These are phyloP conservation scores for Rallus limicola DNA, from an alignment of 2,113 vertebrate species.

Conservation along the genomic window DNA sequence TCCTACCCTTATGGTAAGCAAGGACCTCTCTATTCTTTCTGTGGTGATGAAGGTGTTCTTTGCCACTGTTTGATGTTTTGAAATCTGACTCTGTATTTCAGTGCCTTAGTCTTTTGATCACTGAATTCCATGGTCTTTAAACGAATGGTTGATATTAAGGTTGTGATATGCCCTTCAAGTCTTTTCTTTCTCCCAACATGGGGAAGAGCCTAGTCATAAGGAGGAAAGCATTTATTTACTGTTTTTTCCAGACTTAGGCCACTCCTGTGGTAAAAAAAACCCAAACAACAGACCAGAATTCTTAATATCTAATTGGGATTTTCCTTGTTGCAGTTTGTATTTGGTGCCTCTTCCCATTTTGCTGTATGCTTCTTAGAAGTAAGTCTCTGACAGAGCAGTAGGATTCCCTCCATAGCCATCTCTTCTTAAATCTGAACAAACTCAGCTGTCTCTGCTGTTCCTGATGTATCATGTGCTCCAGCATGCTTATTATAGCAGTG, in stretches of 20 bases:
- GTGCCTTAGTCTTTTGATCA: neutral
- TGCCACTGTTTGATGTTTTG: neutral
- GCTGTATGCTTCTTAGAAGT: neutral
- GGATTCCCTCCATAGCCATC: neutral
- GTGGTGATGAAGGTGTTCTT: neutral
- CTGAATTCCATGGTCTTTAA: neutral
- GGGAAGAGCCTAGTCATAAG: neutral
- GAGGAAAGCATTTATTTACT: neutral
- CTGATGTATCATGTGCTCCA: neutral
- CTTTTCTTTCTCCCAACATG: neutral
- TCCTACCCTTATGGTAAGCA: neutral
- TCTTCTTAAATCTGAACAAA: neutral
- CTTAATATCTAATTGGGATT: neutral
- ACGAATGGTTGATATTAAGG: neutral
- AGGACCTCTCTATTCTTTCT: neutral
- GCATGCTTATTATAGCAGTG: neutral
- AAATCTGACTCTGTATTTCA: conserved; percentile 1
- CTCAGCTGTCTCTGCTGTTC: neutral
- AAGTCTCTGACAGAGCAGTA: neutral
- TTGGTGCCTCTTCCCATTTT: neutral
- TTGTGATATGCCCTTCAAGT: neutral
- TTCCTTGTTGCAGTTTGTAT: neutral
- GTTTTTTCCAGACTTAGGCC: neutral
- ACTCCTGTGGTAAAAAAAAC: neutral
- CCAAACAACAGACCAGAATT: neutral